phyloP scores from a whole-genome alignment of 2,888 invertebrate species.

The Lordiphosa fenestrarum region DNA sequence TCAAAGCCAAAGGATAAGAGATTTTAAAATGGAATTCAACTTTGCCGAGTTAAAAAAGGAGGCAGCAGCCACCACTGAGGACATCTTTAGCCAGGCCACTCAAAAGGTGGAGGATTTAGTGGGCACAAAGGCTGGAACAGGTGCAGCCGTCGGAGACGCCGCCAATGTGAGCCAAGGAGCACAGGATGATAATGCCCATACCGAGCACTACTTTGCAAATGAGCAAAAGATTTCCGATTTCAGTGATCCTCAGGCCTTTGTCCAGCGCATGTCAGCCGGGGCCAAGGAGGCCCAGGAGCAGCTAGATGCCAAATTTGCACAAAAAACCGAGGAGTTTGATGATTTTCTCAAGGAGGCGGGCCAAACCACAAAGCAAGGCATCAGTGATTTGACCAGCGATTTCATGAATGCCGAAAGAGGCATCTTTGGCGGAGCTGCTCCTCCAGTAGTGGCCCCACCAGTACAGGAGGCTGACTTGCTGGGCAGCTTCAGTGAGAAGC shows the following conservation, averaged over 20 bases:
- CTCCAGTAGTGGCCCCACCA: slow-evolving; percentile 1
- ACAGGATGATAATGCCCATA: slow-evolving; percentile 76
- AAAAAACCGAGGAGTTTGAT: slow-evolving; percentile 66
- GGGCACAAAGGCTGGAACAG: slow-evolving; percentile 17
- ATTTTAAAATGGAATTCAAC: slow-evolving; percentile 73
- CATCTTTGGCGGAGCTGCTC: slow-evolving; percentile 39
- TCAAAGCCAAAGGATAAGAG: slow-evolving; percentile 1
- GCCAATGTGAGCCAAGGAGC: slow-evolving; percentile 54
- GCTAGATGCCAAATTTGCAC: slow-evolving; percentile 77
- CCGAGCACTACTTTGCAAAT: slow-evolving; percentile 76
- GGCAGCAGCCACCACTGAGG: slow-evolving; percentile 69
- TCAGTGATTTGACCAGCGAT: slow-evolving; percentile 69
- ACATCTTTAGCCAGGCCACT: slow-evolving; percentile 55
- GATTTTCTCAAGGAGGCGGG: slow-evolving; percentile 64
- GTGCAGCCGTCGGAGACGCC: slow-evolving; percentile 1
- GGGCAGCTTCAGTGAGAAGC: slow-evolving; percentile 49
- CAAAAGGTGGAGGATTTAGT: slow-evolving; percentile 48
- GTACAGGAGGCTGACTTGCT: slow-evolving; percentile 44
- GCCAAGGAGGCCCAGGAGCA: slow-evolving; percentile 76
- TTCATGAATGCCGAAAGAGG: slow-evolving; percentile 78
- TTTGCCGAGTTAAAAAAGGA: slow-evolving; percentile 76
- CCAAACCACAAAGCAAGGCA: slow-evolving; percentile 58
- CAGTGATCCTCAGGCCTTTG: slow-evolving; percentile 73
- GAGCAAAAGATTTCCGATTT: slow-evolving; percentile 76
- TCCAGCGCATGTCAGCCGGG: slow-evolving; percentile 75